A percentile compares a stretch with the other conserved stretches of the same genome.
Conservation (phyloP, 2,113 vertebrate species). For the Hirundichthys speculiger region DNA sequence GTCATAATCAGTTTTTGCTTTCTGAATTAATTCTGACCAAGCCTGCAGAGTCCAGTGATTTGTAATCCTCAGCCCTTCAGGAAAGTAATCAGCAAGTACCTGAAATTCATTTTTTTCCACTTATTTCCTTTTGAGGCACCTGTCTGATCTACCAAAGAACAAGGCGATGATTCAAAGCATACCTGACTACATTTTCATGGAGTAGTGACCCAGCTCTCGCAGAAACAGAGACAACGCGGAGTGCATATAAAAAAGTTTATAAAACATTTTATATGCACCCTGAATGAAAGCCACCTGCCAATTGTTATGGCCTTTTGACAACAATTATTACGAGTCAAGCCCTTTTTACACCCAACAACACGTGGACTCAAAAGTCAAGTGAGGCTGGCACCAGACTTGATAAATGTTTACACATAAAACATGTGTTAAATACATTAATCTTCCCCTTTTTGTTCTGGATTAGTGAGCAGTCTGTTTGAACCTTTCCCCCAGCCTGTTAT, state of each 20-base stretch:
- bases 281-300: not conserved
- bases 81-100: not conserved
- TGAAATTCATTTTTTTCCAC: not conserved
- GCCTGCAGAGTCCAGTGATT: not conserved
- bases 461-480: not conserved
- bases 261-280: not conserved
- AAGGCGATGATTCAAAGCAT: not conserved
- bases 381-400: not conserved
- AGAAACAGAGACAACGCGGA: not conserved
- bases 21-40: not conserved
- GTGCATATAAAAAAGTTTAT: not conserved
- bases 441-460: not conserved
- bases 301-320: conserved; percentile 26
- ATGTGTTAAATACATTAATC: not conserved
- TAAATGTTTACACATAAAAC: not conserved
- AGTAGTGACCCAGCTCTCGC: not conserved
- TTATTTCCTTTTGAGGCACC: not conserved
- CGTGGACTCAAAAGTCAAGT: conserved; percentile 6
- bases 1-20: not conserved
- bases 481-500: not conserved
- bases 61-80: not conserved
- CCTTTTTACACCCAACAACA: conserved; percentile 16
- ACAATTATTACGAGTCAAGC: conserved; percentile 22
- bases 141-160: not conserved
- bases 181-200: not conserved